Evolutionary conservation across 2,113 vertebrate genomes (phyloP), one percentile per base, ranked within the genome.

Genomic region (Apodemus sylvaticus): DNA sequence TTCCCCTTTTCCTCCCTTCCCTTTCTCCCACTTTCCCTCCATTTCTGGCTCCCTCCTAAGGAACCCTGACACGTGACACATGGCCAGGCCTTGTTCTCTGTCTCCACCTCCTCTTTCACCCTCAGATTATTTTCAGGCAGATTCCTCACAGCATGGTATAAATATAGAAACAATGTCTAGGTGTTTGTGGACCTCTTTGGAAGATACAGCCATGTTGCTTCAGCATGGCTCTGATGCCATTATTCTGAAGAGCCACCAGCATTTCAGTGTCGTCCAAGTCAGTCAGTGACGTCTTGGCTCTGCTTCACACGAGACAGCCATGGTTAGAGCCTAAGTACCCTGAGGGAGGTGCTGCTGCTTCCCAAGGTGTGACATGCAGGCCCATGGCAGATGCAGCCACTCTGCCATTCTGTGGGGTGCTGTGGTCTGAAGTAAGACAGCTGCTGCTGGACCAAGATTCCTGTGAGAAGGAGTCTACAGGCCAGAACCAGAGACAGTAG

Each of bases 291-390:
- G 20, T 77, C 89, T 90, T 48, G 82, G 9, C 36, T 13, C 11
- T 17, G 2, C 16, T 0, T 53, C n/a, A 24, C n/a, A 31, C 16
- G 55, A 2, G 17, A 64, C 51, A 26, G 5, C 1, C 26, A 11
- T 42, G 81, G 77, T 1, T 24, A 12, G 31, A 19, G 64, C 73
- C 55, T 0, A 0, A 19, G 34, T 7, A 0, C 24, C 51, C 42
- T 1, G 11, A 14, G 19, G 82, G 31, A 42, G 48, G 22, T 31
- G 19, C 10, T 68, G 36, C 39, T 45, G 60, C 81, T 24, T 90
- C 1, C 55, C 20, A 22, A 36, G 3, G 0, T 62, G 5, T 62
- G 34, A 7, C 14, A 42, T 0, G 3, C 24, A 12, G 29, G 14
- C 55, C 36, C 22, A 16, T 45, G 51, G 20, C n/a, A 20, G 85